Base-by-base conservation (phyloP, 2,888 invertebrate genomes). In the Dione juno region DNA sequence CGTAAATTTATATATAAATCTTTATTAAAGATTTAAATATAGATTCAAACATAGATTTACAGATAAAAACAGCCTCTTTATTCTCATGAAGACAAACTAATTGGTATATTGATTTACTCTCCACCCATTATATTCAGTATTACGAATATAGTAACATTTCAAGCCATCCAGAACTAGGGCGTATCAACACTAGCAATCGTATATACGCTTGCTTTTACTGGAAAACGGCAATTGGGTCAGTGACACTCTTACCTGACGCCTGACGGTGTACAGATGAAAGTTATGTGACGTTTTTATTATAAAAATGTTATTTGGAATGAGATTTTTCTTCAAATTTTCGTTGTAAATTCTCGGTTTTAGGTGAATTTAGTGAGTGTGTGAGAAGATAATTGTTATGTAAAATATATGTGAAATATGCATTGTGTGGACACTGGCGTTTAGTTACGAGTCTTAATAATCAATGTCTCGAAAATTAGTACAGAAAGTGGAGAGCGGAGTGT, bases 221-320 rank as follows among this genome's bases (percentile, higher is more conserved):
- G 66, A 63, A 73, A 71, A 72, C 52, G 64, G 59, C 64, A 73
- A 75, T 66, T 71, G 74, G 74, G 75, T 75, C 71, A 67, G 50
- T 67, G 69, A 59, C 71, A 69, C 71, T 11, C 68, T 71, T 61
- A 61, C 59, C 59, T 61, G 59, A 61, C 28, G 59, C 43, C 41
- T 45, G 28, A 10, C 28, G 35, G 14, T 35, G 16, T 16, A 16
- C 10, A 35, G 54, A n/a, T 16, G 52, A 13, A 28, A 8, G 28
- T 28, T 53, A 28, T 53, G 14, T 28, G 52, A 53, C 52, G 13
- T 53, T 28, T 52, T 28, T 53, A 53, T 3, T 53, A 14, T 28
- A 8, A 28, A 53, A 53, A 53, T 53, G 14, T 53, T 53, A 14
- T 53, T 21, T 53, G 6, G 14, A 53, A 13, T 28, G 14, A 1